Conservation (phyloP, 1,140 invertebrate genomes). For the Musca domestica region DNA sequence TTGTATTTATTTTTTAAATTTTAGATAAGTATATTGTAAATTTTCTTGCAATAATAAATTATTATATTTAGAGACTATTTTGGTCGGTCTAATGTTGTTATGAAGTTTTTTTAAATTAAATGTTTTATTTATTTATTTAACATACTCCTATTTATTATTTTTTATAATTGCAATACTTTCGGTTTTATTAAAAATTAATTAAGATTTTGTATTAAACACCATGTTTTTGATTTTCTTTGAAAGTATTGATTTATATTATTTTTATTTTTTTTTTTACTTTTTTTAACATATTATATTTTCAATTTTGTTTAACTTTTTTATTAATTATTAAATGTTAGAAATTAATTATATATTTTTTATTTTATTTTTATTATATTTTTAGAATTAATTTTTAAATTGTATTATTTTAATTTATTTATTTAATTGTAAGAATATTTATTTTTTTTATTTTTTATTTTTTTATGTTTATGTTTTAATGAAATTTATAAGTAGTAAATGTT, state of each 20-base stretch:
- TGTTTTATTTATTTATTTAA: no score
- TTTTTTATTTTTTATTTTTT: background rate
- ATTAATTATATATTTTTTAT: background rate
- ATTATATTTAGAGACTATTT: constrained; percentile 1
- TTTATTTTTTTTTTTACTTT: background rate
- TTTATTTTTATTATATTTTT: background rate
- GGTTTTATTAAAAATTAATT: background rate
- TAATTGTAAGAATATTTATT: background rate
- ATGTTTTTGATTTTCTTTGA: background rate
- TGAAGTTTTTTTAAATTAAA: no score
- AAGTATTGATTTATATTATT: no score
- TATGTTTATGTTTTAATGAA: background rate
- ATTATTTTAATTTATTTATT: background rate
- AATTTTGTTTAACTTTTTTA: background rate
- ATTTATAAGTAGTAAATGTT: no score
- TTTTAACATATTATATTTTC: background rate
- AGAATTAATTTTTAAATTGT: background rate
- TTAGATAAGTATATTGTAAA: no score
- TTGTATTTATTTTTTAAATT: no score
- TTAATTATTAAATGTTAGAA: no score
- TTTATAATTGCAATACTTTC: background rate
- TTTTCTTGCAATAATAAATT: background rate
- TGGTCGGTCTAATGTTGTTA: no score
- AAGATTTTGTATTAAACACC: background rate
- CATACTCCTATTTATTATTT: background rate